Conservation (phyloP, 2,113 vertebrate genomes). For the Amblyornis subalaris region DNA sequence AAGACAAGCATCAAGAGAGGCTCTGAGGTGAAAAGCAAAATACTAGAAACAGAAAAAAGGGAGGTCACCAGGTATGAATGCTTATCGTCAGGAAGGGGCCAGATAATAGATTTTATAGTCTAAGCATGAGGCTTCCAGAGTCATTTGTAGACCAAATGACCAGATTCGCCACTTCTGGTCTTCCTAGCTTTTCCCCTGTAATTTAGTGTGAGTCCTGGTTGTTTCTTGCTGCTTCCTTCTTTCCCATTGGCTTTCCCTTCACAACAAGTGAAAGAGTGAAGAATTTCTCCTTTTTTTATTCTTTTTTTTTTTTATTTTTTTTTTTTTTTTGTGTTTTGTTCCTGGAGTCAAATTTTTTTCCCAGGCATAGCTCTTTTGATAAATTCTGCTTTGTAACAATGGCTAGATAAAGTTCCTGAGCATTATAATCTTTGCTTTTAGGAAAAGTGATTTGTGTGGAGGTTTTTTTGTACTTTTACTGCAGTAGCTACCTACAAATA, state of each 20-base stretch:
- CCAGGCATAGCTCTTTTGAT: background rate
- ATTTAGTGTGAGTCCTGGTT: background rate
- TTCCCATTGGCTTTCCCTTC: background rate
- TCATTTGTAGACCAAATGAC: background rate
- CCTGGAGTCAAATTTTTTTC: background rate
- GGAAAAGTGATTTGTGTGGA: background rate
- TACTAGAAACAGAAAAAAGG: background rate
- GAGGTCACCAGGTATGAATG: background rate
- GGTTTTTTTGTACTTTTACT: background rate
- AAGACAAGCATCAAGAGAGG: background rate
- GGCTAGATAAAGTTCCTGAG: background rate
- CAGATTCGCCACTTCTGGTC: background rate
- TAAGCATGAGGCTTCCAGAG: background rate
- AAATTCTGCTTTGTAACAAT: background rate
- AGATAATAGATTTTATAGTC: background rate
- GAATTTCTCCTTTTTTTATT: background rate
- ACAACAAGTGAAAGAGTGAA: background rate
- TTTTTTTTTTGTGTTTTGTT: background rate
- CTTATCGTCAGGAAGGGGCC: background rate
- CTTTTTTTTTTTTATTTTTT: background rate
- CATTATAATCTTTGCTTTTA: background rate
- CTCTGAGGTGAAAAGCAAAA: background rate
- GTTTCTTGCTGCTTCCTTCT: rapidly evolving
- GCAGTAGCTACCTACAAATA: background rate
- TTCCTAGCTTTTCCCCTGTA: background rate